Conservation (phyloP, 2,888 invertebrate species). For the Drosophila ustulata region DNA sequence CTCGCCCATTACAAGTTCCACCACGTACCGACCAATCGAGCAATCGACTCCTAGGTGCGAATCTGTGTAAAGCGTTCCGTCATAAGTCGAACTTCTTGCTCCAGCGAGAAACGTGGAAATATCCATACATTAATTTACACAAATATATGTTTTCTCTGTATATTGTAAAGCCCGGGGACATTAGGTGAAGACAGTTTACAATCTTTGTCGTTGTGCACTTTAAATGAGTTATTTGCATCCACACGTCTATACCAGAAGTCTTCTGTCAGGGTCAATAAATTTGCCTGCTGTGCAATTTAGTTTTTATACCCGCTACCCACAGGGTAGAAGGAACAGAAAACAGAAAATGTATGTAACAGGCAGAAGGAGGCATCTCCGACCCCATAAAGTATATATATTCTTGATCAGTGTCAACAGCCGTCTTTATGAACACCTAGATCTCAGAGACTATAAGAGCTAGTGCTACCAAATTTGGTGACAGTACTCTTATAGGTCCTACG, state of each 20-base stretch:
- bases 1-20: constrained; percentile 66
- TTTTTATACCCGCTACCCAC: too few species aligned
- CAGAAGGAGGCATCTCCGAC: too few species aligned
- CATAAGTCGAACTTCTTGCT: constrained; percentile 32
- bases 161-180: constrained; percentile 53
- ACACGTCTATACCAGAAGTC: constrained; percentile 43
- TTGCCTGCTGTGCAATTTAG: constrained; percentile 73
- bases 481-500: too few species aligned
- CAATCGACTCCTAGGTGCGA: not conserved
- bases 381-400: too few species aligned
- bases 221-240: constrained; percentile 48
- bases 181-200: constrained; percentile 79
- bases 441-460: too few species aligned
- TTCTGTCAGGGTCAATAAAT: constrained; percentile 55
- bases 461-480: too few species aligned
- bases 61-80: too few species aligned
- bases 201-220: constrained; percentile 69
- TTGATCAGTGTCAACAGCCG: too few species aligned
- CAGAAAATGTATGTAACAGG: too few species aligned
- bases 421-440: too few species aligned
- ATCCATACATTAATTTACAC: constrained; percentile 2
- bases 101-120: constrained; percentile 18
- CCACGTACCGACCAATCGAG: constrained; percentile 33
- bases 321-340: too few species aligned
- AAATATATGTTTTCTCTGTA: constrained; percentile 7